Base-by-base conservation (phyloP, 37 sponge, comb jelly and placozoan species). In the Dysidea cf. avara region DNA sequence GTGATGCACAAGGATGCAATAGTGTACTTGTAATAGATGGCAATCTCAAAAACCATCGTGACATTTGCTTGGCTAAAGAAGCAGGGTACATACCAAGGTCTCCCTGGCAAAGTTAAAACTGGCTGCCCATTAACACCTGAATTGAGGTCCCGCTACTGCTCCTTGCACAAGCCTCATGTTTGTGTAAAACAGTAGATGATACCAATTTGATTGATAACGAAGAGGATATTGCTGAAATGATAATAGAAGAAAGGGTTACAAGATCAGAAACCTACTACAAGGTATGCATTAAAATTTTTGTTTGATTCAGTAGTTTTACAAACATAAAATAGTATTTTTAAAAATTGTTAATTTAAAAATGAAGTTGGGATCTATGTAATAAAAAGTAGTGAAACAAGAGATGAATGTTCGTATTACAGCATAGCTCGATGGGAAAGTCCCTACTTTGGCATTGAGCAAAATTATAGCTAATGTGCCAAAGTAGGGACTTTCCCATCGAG, bases 11-110 rank as follows among this genome's bases (percentile, higher is more conserved):
- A 49, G 72, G 72, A 5, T 71, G 72, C 38, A 4, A 5, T 49
- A 38, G 55, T 21, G 9, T 24, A 11, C 35, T 71, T 22, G 57
- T 71, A 4, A 18, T 71, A 24, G 72, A 71, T 71, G 57, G 72
- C 13, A 71, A 71, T 31, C 53, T 54, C 57, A 71, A 71, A 54
- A 71, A 71, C 34, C 26, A 71, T 54, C 56, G 72, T 20, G 72
- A 28, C 16, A 58, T 71, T 56, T 71, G 72, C 32, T 28, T 20
- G 28, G 72, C 72, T 18, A 54, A 11, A 28, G 21, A 34, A 32
- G 72, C 72, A 14, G 72, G 72, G 30, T 71, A 54, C 30, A 26
- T 71, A 29, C 31, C 14, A 25, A 17, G 57, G 38, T 54, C 33
- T 71, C 9, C 72, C 72, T 24, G 72, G 72, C 11, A 28, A 25